Evolutionary conservation across 2,888 invertebrate genomes (phyloP).

Genomic region (Bedellia somnulentella): DNA sequence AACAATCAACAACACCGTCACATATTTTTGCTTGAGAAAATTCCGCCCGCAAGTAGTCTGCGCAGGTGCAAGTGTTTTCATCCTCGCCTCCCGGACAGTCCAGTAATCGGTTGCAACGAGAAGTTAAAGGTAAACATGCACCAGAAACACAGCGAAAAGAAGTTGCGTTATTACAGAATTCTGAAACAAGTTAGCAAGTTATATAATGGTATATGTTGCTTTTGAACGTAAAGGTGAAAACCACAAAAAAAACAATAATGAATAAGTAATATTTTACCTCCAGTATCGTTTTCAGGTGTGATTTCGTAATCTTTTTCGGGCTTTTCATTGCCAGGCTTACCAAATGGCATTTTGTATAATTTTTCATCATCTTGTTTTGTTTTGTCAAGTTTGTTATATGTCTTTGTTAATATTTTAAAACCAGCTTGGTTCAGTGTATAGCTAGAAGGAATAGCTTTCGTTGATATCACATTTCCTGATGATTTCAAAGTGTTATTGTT

Average conservation of each 20-base stretch:
- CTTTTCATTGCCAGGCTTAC: conserved; percentile 25
- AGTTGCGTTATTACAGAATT: conserved; percentile 46
- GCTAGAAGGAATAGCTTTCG: conserved; percentile 63
- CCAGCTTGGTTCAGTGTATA: conserved; percentile 67
- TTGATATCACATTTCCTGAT: conserved; percentile 56
- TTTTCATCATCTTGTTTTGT: conserved; percentile 46
- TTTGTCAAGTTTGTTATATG: conserved; percentile 58
- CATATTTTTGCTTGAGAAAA: conserved; percentile 73
- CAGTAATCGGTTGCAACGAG: conserved; percentile 70
- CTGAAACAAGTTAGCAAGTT: conserved; percentile 17
- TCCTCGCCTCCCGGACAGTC: conserved; percentile 73
- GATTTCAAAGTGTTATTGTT: conserved; percentile 49
- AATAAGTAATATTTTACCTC: conserved; percentile 18
- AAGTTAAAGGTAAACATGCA: conserved; percentile 65
- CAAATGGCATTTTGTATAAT: conserved; percentile 30
- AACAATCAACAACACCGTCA: conserved; percentile 78
- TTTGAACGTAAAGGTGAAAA: not conserved
- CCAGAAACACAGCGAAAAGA: conserved; percentile 65
- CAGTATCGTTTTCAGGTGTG: conserved; percentile 17
- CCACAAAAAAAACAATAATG: too few species aligned
- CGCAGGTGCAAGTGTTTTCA: conserved; percentile 73
- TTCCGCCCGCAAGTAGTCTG: conserved; percentile 72
- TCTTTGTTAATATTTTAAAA: conserved; percentile 67
- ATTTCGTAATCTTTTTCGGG: conserved; percentile 24
- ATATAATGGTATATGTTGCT: conserved; percentile 2